phyloP scores from a whole-genome alignment of 2,888 invertebrate species.

The Trimorus sp. region DNA sequence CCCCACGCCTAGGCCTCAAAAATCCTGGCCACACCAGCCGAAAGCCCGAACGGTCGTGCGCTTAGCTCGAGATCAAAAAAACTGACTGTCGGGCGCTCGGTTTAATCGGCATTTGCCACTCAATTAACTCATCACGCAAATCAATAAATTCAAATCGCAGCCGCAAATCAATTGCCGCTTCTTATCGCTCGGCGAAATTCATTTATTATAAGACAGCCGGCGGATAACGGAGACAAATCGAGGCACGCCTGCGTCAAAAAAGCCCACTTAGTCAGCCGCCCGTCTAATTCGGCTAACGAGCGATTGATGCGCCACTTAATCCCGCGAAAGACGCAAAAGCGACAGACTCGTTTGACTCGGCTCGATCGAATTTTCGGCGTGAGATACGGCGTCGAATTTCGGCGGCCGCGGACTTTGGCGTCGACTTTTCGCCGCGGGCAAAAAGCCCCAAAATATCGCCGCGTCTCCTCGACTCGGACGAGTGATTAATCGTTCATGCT shows the following conservation, averaged over 20 bases:
- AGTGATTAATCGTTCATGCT: slow-evolving; percentile 59
- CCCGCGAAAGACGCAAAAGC: slow-evolving; percentile 36
- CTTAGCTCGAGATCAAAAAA: too few relatives aligned
- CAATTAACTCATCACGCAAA: too few relatives aligned
- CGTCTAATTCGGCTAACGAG: slow-evolving; percentile 19
- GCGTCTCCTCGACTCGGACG: slow-evolving; percentile 47
- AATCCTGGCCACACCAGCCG: too few relatives aligned
- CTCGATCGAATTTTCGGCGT: slow-evolving; percentile 49
- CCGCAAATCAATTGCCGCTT: too few relatives aligned
- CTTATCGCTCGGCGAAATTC: not conserved
- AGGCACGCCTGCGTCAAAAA: slow-evolving; percentile 16
- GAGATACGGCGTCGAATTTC: slow-evolving; percentile 53
- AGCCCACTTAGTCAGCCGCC: slow-evolving; percentile 25
- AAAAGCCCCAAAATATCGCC: slow-evolving; percentile 50
- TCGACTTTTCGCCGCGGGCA: slow-evolving; percentile 18
- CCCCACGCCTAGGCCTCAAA: too few relatives aligned
- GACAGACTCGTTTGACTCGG: slow-evolving; percentile 65
- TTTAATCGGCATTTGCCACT: too few relatives aligned
- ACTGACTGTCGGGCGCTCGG: too few relatives aligned
- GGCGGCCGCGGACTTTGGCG: slow-evolving; percentile 16
- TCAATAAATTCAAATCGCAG: too few relatives aligned
- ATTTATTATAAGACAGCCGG: slow-evolving; percentile 25
- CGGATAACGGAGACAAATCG: slow-evolving; percentile 32
- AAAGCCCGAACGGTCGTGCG: too few relatives aligned
- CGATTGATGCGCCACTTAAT: slow-evolving; percentile 27